Percentiles rank a stretch among this genome's conserved stretches.
Evolutionary conservation across 2,888 invertebrate genomes (phyloP).

Genomic region (Lumbricus terrestris): DNA sequence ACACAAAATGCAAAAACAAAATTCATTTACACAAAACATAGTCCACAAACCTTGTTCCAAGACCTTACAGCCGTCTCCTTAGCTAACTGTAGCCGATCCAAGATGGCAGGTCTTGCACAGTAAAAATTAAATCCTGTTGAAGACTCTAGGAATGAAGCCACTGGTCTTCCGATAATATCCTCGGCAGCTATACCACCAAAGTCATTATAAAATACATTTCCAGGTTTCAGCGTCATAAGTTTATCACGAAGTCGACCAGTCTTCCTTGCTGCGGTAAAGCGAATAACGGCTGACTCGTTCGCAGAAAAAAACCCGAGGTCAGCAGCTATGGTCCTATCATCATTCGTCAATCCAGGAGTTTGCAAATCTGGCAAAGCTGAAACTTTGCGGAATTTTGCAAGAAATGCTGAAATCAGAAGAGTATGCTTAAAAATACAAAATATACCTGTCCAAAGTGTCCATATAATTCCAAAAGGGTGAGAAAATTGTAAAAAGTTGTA

Average conservation of each 20-base stretch:
- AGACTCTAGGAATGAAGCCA: background rate
- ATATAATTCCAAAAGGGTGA: too few species aligned
- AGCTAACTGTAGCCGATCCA: background rate
- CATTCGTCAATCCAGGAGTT: background rate
- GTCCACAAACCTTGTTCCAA: background rate
- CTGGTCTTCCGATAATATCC: background rate
- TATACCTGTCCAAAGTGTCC: background rate
- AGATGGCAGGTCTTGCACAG: background rate
- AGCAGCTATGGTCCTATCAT: background rate
- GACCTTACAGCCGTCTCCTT: background rate
- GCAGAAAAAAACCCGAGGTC: background rate
- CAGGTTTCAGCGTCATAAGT: background rate
- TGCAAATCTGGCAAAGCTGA: background rate
- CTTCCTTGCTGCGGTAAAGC: background rate
- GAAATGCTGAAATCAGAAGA: background rate
- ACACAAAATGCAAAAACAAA: background rate
- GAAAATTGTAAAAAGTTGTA: background rate
- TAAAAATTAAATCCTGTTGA: background rate
- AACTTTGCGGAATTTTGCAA: constrained; percentile 13
- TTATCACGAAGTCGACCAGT: background rate
- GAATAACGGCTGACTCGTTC: background rate
- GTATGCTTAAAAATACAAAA: background rate
- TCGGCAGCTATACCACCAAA: background rate
- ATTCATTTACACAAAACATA: background rate
- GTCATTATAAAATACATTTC: background rate